Evolutionary conservation across 2,888 invertebrate species (phyloP).

Genomic region (Azorinus chamasolen): DNA sequence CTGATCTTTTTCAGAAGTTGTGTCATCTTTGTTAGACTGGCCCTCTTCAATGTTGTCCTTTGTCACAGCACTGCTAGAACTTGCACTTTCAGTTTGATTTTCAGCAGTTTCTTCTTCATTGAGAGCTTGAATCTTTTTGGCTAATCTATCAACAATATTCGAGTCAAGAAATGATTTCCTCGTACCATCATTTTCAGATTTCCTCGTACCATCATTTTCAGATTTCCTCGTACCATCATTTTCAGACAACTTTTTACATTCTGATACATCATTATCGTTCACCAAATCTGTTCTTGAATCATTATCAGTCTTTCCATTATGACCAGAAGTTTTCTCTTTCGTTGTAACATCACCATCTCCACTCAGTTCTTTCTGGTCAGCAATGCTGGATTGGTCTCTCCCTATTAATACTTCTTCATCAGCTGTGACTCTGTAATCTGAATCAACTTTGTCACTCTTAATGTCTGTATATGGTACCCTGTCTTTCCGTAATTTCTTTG

Average conservation of each 20-base stretch:
- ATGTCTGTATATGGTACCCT: no score
- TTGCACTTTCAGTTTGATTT: background rate
- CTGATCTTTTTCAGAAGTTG: no score
- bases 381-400: no score
- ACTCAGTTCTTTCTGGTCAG: no score
- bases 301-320: background rate
- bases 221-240: constrained; percentile 6
- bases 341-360: background rate
- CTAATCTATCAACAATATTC: constrained; percentile 51
- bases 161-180: constrained; percentile 31
- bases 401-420: no score
- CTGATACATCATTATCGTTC: no score
- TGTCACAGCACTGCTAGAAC: background rate
- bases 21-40: no score
- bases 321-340: background rate
- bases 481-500: background rate
- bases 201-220: background rate
- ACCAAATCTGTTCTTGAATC: no score
- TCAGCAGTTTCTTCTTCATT: constrained; percentile 11
- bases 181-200: background rate
- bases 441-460: no score
- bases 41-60: no score
- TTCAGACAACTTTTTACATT: background rate
- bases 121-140: constrained; percentile 32
- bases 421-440: no score